Base-by-base conservation (phyloP, 2,888 invertebrate species). In the Heliothis peltigera region DNA sequence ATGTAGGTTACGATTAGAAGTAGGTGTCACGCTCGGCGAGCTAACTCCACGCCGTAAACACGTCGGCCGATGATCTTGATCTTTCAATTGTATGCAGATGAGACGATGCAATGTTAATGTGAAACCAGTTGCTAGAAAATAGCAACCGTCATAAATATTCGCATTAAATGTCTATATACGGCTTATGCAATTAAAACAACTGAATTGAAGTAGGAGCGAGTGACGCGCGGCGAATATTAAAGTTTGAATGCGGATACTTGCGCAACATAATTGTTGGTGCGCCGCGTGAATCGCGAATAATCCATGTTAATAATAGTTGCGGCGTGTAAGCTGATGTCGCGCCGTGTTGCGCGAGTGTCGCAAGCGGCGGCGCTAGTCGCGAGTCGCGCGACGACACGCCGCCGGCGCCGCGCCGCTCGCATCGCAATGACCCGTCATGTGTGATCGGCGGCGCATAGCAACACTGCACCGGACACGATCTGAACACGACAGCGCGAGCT, bases 151-250 rank as follows among this genome's bases (percentile, higher is more conserved):
- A 69, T 65, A 60, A 51, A 62, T 35, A 35, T 66, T 47, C 56
- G 15, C 35, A 66, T 55, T 64, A 63, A 60, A 71, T 71, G 74
- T 53, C 70, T 70, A 63, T 75, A 63, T 67, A 64, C 69, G 55
- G 69, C 83, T 91, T 91, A 89, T 89, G 88, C 84, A 91, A 92
- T 89, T 89, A 88, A 86, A 84, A 84, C 72, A 73, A 78, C 70
- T 80, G 82, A 87, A 86, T 84, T 77, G 79, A 75, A 77, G 76
- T 80, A 56, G 76, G 62, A 51, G 77, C 73, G 76, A 79, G 77
- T 75, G 71, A 78, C 82, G 84, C 81, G 80, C 70, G 78, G 77
- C 77, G 89, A 88, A 89, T 89, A 84, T 79, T 76, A 79, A 87
- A 83, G 77, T 84, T 81, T 75, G 78, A 82, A 81, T 78, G 83